phyloP scores from a whole-genome alignment of 2,113 vertebrate species.

The Baryphthengus martii region DNA sequence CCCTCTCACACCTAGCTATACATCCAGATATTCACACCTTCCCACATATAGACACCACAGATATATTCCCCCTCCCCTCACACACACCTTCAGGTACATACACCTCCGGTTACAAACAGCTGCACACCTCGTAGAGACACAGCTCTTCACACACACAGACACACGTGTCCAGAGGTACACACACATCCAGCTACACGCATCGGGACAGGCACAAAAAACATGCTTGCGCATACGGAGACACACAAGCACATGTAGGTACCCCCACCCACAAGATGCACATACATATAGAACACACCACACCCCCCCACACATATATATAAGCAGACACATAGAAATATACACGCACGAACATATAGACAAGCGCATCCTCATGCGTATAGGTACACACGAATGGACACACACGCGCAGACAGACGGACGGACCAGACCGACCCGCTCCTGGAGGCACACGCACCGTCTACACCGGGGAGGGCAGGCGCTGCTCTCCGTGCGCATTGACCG shows the following conservation, averaged over 20 bases:
- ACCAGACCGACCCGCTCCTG: background rate
- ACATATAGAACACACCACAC: too few relatives aligned
- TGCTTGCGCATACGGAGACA: background rate
- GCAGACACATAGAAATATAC: background rate
- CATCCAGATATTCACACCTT: background rate
- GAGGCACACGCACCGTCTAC: slow-evolving; percentile 28
- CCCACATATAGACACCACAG: rapidly evolving
- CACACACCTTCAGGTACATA: background rate
- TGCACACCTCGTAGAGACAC: rapidly evolving
- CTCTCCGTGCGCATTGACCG: slow-evolving; percentile 18
- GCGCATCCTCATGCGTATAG: background rate
- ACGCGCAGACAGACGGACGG: background rate
- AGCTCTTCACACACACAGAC: background rate
- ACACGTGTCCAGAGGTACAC: background rate
- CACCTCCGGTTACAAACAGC: too few relatives aligned
- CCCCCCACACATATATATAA: background rate
- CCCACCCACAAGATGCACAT: rapidly evolving
- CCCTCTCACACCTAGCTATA: rapidly evolving
- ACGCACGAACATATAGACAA: background rate
- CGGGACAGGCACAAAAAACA: background rate
- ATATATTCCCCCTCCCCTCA: rapidly evolving
- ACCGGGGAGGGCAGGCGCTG: background rate
- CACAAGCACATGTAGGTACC: rapidly evolving
- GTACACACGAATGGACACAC: background rate
- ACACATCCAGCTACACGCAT: rapidly evolving